Evolutionary conservation across 2,113 vertebrate species (phyloP).

Genomic region (Todiramphus saurophagus): DNA sequence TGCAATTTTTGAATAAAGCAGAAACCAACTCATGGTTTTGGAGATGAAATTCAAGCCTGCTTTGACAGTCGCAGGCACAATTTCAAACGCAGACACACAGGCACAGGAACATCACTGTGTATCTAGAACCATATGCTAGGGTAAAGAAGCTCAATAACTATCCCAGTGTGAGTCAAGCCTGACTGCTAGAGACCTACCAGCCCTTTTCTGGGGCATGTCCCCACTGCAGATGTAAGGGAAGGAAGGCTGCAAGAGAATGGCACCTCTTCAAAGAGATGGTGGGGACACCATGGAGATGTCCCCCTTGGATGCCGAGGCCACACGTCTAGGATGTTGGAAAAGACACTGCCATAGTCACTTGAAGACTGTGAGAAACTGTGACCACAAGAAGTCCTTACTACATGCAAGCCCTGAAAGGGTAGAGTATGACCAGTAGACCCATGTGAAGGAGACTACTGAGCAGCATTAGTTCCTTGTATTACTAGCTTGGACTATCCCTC

Average conservation of each 20-base stretch:
- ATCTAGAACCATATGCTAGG: rapidly evolving
- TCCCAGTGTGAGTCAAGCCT: background rate
- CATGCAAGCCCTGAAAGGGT: background rate
- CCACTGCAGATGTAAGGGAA: background rate
- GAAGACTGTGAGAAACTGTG: background rate
- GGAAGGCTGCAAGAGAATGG: background rate
- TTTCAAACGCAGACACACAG: background rate
- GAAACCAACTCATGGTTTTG: background rate
- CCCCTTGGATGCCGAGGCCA: background rate
- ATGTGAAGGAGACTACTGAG: background rate
- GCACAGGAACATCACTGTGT: background rate
- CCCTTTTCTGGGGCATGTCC: background rate
- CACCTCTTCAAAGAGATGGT: background rate
- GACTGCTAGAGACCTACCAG: background rate
- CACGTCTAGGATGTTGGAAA: background rate
- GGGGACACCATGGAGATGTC: background rate
- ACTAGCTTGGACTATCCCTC: background rate
- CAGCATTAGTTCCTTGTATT: background rate
- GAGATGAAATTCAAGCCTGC: background rate
- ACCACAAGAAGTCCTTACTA: background rate
- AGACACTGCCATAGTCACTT: background rate
- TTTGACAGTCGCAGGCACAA: background rate
- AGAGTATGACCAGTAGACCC: too few relatives aligned
- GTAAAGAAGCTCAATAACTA: background rate
- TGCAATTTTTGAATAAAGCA: background rate